Percentiles rank a stretch among this genome's conserved stretches.
phyloP scores from a whole-genome alignment of 2,888 invertebrate species.

The Deilephila porcellus region DNA sequence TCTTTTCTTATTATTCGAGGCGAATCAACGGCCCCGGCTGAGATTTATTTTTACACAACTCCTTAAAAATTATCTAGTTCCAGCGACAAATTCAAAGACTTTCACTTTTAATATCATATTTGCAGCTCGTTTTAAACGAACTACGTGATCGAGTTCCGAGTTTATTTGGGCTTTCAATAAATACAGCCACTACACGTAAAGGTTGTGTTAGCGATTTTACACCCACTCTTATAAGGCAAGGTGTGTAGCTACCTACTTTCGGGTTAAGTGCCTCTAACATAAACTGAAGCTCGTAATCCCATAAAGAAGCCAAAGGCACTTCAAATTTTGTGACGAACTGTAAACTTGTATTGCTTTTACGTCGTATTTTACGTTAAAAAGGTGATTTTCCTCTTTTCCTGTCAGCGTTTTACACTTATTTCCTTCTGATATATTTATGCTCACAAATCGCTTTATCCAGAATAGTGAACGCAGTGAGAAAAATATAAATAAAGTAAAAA shows the following conservation, averaged over 20 bases:
- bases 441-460: not conserved
- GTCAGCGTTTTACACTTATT: slow-evolving; percentile 19
- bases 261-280: slow-evolving; percentile 38
- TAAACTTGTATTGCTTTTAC: slow-evolving; percentile 34
- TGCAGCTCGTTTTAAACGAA: not conserved
- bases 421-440: slow-evolving; percentile 6
- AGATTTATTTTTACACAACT: slow-evolving; percentile 17
- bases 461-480: slow-evolving; percentile 1
- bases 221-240: slow-evolving; percentile 17
- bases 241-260: slow-evolving; percentile 31
- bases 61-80: not conserved
- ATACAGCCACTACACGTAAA: slow-evolving; percentile 16
- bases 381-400: slow-evolving; percentile 24
- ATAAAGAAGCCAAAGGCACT: slow-evolving; percentile 34
- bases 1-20: slow-evolving; percentile 22
- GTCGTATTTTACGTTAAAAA: slow-evolving; percentile 29
- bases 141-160: not conserved
- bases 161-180: not conserved
- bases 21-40: not conserved
- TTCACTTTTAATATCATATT: not conserved
- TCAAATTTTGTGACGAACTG: slow-evolving; percentile 38
- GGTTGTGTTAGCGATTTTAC: slow-evolving; percentile 1
- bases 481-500: not conserved
- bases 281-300: slow-evolving; percentile 39
- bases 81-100: not conserved